Evolutionary conservation across 2,888 invertebrate genomes (phyloP).

Genomic region (Bugulina stolonifera): DNA sequence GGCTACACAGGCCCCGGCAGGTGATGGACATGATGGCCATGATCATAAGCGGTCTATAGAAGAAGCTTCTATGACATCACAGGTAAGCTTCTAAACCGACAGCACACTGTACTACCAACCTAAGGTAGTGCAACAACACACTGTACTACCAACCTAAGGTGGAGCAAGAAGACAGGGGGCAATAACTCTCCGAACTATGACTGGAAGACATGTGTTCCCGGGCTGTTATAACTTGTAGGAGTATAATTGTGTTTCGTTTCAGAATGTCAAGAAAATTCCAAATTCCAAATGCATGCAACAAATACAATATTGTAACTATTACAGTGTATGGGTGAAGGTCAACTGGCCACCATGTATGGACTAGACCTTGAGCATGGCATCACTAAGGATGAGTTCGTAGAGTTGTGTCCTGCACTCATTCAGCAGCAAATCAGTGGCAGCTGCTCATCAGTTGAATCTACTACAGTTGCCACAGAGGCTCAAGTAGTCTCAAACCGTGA

Average conservation of each 20-base stretch:
- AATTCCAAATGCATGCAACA: too few species aligned
- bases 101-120: too few species aligned
- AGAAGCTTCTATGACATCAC: neutral
- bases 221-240: too few species aligned
- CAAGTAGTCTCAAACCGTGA: neutral
- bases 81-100: too few species aligned
- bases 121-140: too few species aligned
- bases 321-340: constrained; percentile 3
- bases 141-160: too few species aligned
- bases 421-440: constrained; percentile 25
- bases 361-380: constrained; percentile 1
- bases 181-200: too few species aligned
- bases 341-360: neutral
- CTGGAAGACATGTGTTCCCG: too few species aligned
- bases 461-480: neutral
- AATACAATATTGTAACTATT: too few species aligned
- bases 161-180: too few species aligned
- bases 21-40: neutral
- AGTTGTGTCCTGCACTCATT: constrained; percentile 19
- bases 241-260: too few species aligned
- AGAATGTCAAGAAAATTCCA: too few species aligned
- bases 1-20: neutral
- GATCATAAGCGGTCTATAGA: neutral
- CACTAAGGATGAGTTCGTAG: neutral
- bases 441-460: neutral